Percentiles rank a stretch among this genome's conserved stretches.
phyloP scores from a whole-genome alignment of 2,797 vertebrate species.

The Pseudomugil tenellus region DNA sequence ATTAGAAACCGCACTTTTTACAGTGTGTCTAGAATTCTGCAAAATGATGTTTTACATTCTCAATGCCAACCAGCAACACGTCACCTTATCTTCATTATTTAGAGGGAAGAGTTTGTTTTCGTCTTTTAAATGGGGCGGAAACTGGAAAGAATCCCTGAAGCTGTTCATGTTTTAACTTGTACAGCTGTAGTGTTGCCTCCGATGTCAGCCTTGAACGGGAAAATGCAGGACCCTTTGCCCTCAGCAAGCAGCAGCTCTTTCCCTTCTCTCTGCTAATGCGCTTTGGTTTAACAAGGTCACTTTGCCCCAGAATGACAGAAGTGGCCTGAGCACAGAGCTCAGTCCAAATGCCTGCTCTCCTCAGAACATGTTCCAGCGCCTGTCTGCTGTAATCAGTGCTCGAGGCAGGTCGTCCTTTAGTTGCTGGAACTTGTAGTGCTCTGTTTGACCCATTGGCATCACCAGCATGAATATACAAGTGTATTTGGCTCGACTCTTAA shows the following conservation, averaged over 20 bases:
- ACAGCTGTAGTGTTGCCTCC: constrained; percentile 18
- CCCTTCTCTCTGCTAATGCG: constrained; percentile 48
- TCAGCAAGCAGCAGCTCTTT: constrained; percentile 37
- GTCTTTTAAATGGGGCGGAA: not conserved
- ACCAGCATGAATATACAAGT: constrained; percentile 67
- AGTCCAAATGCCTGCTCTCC: constrained; percentile 48
- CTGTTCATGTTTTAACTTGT: constrained; percentile 14
- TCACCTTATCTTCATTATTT: not conserved
- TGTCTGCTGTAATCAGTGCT: constrained; percentile 69
- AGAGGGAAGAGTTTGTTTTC: not conserved
- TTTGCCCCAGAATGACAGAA: constrained; percentile 51
- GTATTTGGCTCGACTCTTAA: constrained; percentile 74
- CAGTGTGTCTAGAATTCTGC: not conserved
- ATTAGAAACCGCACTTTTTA: not conserved
- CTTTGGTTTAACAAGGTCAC: constrained; percentile 66
- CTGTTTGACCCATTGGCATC: constrained; percentile 76
- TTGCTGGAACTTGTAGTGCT: constrained; percentile 72
- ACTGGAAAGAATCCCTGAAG: constrained; percentile 5
- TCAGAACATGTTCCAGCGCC: constrained; percentile 52
- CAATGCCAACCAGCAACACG: not conserved
- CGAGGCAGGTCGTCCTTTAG: constrained; percentile 56
- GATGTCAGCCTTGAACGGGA: constrained; percentile 16
- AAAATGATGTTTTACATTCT: constrained; percentile 5
- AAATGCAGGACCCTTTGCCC: constrained; percentile 19
- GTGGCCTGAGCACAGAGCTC: constrained; percentile 45